A percentile compares a stretch with the other conserved stretches of the same genome.
Conservation (phyloP, 2,797 vertebrate genomes). For the Cyprinodon diabolis region DNA sequence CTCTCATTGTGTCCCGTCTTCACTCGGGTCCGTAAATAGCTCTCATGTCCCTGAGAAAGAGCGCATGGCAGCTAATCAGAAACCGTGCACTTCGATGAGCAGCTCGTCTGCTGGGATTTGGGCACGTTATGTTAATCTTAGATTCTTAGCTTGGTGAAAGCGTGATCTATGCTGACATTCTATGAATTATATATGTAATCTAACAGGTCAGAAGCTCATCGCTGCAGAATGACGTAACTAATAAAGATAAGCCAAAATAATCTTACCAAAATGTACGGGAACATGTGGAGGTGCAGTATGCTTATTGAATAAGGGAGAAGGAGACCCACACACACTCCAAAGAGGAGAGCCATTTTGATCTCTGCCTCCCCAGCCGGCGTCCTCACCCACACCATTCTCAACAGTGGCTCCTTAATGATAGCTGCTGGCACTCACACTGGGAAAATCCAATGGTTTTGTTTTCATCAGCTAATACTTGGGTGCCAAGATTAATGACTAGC, state of each 20-base stretch:
- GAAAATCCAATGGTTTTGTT: conserved; percentile 70
- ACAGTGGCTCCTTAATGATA: conserved; percentile 67
- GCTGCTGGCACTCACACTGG: conserved; percentile 67
- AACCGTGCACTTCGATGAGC: conserved; percentile 49
- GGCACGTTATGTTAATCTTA: conserved; percentile 48
- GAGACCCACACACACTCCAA: conserved; percentile 25
- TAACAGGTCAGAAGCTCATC: conserved; percentile 9
- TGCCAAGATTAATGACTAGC: conserved; percentile 78
- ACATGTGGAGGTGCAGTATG: conserved; percentile 16
- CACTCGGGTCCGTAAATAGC: conserved; percentile 43
- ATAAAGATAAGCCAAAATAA: conserved; percentile 29
- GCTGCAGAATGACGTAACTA: conserved; percentile 7
- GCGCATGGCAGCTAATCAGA: conserved; percentile 67
- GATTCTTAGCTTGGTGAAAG: conserved; percentile 43
- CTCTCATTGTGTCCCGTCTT: conserved; percentile 40
- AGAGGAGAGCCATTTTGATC: conserved; percentile 52
- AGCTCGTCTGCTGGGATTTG: conserved; percentile 50
- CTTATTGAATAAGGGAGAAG: conserved; percentile 19
- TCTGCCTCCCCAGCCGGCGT: conserved; percentile 31
- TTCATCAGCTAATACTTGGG: conserved; percentile 74
- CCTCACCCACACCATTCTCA: conserved; percentile 62
- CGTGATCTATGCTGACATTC: conserved; percentile 33
- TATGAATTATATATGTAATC: conserved; percentile 47
- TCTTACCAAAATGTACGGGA: conserved; percentile 12
- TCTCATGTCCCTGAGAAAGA: conserved; percentile 37